Evolutionary conservation across 2,113 vertebrate species (phyloP), one percentile per base, ranked within the genome.

Genomic region (Labeo rohita): DNA sequence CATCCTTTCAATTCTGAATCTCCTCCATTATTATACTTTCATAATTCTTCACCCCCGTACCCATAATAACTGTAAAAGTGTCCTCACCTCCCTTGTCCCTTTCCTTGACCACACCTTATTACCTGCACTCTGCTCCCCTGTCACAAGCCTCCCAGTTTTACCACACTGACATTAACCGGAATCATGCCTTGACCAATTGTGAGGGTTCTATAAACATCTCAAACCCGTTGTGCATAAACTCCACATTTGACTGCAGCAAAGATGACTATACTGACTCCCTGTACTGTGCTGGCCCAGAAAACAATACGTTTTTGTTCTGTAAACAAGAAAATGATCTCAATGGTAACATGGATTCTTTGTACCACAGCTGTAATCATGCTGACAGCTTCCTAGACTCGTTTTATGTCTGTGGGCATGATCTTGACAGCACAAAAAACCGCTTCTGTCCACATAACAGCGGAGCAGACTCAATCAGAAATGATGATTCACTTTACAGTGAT

Each of bases 21-120:
- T 70, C 50, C 45, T 56, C 45, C 66, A 12, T 80, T 76, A 56
- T 10, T 49, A 61, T 77, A 56, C 47, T 47, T 75, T 72, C 54
- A 59, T 63, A 63, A 65, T 61, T n/a, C n/a, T 88, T 84, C 87
- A 65, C 84, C 85, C 28, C 39, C 3, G 89, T 88, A 90, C 87
- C 89, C 84, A 89, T 86, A 74, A 52, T 18, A 43, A 52, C 84
- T 78, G 28, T 50, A 89, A 76, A 90, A 95, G 95, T 94, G 85
- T 93, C 94, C 88, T 95, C 95, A 10, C 94, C 95, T 79, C 92
- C 94, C 36, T 89, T 93, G 18, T 93, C 93, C 88, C 91, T 93
- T 2, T 73, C 90, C 65, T 84, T 81, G 47, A 73, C 88, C 80
- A 87, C 89, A 43, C 93, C 95, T 83, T 95, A 95, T 90, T 95